Evolutionary conservation across 1,140 invertebrate genomes (phyloP), one percentile per base, ranked within the genome.

Genomic region (Plutomurus gul): DNA sequence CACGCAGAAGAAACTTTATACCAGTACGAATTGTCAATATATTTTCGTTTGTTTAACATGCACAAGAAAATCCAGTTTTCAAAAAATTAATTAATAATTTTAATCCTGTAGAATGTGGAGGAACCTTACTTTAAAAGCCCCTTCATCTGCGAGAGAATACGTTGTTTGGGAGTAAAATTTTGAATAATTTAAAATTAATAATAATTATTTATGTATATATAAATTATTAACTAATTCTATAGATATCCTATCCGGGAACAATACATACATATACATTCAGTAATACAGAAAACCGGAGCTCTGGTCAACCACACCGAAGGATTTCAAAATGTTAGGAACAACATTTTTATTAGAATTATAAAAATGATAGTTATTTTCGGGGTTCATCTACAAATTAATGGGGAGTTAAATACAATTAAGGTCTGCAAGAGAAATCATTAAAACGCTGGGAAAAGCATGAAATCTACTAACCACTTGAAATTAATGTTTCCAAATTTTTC

Each of bases 101-200:
- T 65, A 65, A 60, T 74, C 22, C 16, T 86, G 37, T 83, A 94
- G 93, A 79, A 91, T 95, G 56, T 96, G 95, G 95, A 95, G 95
- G 85, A 93, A 96, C 86, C 90, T 96, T 78, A 95, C 94, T 0
- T 84, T 96, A 51, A 96, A 95, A 30, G 83, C 83, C 4, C 83
- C 83, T 11, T 84, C 83, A 0, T 82, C 81, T 20, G 91, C 79
- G 91, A 94, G 84, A 90, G 90, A 93, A 82, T 95, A 93, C 82
- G 87, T 94, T 37, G 95, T 97, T 0, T 97, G 95, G 95, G 95
- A 97, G n/a, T n/a, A n/a, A n/a, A n/a, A n/a, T n/a, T n/a, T n/a
- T 84, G 96, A 96, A 95, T 95, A 7, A 93, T 97, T 49, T 92
- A 93, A 82, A 94, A 96, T 86, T 43, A 43, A 16, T 8, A 43